Evolutionary conservation across 2,113 vertebrate genomes (phyloP), one percentile per base, ranked within the genome.

Genomic region (Podocnemis expansa): DNA sequence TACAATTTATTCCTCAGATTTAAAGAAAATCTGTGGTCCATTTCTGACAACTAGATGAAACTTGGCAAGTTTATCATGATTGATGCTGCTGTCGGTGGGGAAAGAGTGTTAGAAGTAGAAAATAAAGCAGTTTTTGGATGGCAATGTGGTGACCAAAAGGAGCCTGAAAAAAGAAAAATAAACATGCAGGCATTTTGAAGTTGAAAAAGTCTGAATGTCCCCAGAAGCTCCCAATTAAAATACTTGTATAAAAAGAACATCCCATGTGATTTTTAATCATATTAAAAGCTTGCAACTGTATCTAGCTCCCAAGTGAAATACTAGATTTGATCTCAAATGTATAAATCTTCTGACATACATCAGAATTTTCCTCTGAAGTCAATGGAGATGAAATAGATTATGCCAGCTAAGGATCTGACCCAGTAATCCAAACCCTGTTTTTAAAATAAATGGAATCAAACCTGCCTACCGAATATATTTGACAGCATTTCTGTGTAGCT

Each of bases 131-230:
- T 63, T 78, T 84, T 85, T 34, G 89, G 82, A 82, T 2, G 43
- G 16, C 0, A 0, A 94, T 21, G 76, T 27, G 1, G 29, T 78
- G 19, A 90, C 34, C 34, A 92, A 89, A 56, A 88, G 92, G 60
- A 27, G 85, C 75, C 45, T 49, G 82, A 56, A 88, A 94, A 91
- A 86, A 84, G 76, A 63, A 84, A 93, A 92, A 63, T 67, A 3
- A 14, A 83, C 87, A 34, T 70, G 75, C 47, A 38, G 21, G 27
- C 8, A 58, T 58, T 58, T 58, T 13, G 27, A 58, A 58, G 22
- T 58, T 89, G 13, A 89, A 79, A 82, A 91, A 79, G 76, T 49
- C 43, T 27, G 76, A 90, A n/a, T n/a, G 85, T 80, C 91, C 17
- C 55, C 52, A 91, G 47, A 56, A 90, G 22, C 3, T 16, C 51